These are phyloP conservation scores for Andricus grossulariae DNA, from an alignment of 1,140 invertebrate species.

Conservation along the genomic window DNA sequence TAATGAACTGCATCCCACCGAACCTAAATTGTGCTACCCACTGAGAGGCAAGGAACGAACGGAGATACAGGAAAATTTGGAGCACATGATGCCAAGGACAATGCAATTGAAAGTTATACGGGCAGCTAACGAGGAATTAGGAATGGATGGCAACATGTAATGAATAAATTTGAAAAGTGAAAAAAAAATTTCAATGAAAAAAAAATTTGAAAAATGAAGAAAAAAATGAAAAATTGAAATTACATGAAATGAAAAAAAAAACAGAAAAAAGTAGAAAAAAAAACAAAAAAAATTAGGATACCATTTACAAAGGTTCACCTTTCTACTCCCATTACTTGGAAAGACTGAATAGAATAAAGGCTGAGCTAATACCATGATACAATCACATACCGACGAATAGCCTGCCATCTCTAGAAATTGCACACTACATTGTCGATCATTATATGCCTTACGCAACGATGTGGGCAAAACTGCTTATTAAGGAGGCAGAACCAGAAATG, in stretches of 20 bases:
- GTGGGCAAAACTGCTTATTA: slow-evolving; percentile 38
- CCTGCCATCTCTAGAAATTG: slow-evolving; percentile 13
- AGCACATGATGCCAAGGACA: not conserved
- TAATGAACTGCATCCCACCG: too few relatives aligned
- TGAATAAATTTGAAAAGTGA: not conserved
- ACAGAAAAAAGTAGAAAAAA: too few relatives aligned
- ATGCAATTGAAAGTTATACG: not conserved
- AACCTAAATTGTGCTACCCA: not conserved
- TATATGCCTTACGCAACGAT: slow-evolving; percentile 40
- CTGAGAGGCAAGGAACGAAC: not conserved
- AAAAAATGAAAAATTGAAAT: not conserved
- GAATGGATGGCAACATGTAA: not conserved
- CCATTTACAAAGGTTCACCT: not conserved
- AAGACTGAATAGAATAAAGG: not conserved
- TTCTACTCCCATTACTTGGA: not conserved
- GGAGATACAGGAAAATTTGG: not conserved
- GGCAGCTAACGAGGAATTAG: not conserved
- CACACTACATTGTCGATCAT: slow-evolving; percentile 31
- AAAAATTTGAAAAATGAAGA: not conserved
- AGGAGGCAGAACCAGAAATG: slow-evolving; percentile 23
- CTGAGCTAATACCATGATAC: not conserved
- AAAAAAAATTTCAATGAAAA: too few relatives aligned
- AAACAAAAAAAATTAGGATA: not conserved
- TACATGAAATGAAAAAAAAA: too few relatives aligned
- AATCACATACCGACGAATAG: not conserved